Base-by-base conservation (phyloP, 2,113 vertebrate genomes). In the Plectropomus leopardus region DNA sequence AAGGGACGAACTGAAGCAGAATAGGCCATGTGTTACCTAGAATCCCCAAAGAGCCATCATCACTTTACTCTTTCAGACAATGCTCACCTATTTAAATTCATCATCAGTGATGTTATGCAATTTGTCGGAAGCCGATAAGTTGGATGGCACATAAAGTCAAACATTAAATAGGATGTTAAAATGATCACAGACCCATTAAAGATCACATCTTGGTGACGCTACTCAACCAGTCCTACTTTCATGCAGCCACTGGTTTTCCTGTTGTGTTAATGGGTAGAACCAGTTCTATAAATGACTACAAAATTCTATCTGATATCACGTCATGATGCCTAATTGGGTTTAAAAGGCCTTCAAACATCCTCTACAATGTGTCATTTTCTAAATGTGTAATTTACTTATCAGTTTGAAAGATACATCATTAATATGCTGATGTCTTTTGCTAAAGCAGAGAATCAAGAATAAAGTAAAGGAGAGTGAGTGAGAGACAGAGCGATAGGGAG, bases 1-100 rank as follows among this genome's bases (percentile, higher is more conserved):
- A 86, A n/a, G n/a, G 90, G 80, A 84, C 54, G 78, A 87, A 81
- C 44, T 74, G 28, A 70, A 70, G 83, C 85, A 75, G 73, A 86
- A 82, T 63, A 83, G 84, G 67, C 84, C 55, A 68, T 72, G 86
- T 86, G 86, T 73, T 79, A 81, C 61, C 72, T 54, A 53, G 53
- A 77, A 82, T 88, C 77, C 84, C 80, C 5, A 28, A 84, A 82
- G 82, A 82, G 64, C 34, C 47, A 51, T 76, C 55, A 53, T 77
- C 60, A 32, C 67, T 80, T 84, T 73, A 69, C 48, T 68, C 55
- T 73, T 84, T 59, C 63, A 80, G 82, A 87, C 77, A 76, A n/a
- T 65, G 26, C 69, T 80, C 55, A 64, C 60, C 72, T 64, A 73
- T 80, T 86, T 78, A 78, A 82, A 89, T 92, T 87, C 67, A 84